Evolutionary conservation across 2,797 vertebrate genomes (phyloP), one percentile per base, ranked within the genome.

Genomic region (Natrix natrix): DNA sequence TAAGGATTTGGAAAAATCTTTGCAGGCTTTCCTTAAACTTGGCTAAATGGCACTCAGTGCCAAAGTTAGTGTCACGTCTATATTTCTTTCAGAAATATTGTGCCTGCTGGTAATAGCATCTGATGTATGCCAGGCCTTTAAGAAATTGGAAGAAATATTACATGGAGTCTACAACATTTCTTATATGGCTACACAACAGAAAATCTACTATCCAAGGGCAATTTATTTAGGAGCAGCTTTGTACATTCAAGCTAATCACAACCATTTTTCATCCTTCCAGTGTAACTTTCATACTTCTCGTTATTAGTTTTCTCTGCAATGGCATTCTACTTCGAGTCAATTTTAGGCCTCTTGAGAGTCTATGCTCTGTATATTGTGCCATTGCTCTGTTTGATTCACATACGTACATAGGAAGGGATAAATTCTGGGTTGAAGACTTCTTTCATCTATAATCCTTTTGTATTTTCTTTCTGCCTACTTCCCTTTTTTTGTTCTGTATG

Each of bases 151-250:
- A 69, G 8, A 37, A 87, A 91, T 43, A 52, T 78, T 90, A 37
- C 54, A n/a, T 48, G 88, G 61, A 92, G 28, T 14, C 22, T 22
- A 63, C 2, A 88, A 12, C 37, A 48, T 91, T 86, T 60, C 28
- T 86, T 56, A 55, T 92, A 78, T 32, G 95, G 92, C 93, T n/a
- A 56, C 59, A 86, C 60, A 24, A 48, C 91, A 91, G 28, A 87
- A 91, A 91, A n/a, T 78, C n/a, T 52, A n/a, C 52, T 87, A 52
- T 22, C 28, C 17, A 32, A 4, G 52, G 28, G 43, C 43, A 91
- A 86, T 91, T 60, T 61, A 20, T 57, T 28, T 56, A 83, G 32
- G 61, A n/a, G 13, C 32, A 88, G n/a, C 24, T 88, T 78, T 88
- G 54, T 59, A 92, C 55, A 1, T 59, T 74, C 55, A 92, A 89